Base-by-base conservation (phyloP, 1,140 invertebrate species). In the Diploscapter pachys region DNA sequence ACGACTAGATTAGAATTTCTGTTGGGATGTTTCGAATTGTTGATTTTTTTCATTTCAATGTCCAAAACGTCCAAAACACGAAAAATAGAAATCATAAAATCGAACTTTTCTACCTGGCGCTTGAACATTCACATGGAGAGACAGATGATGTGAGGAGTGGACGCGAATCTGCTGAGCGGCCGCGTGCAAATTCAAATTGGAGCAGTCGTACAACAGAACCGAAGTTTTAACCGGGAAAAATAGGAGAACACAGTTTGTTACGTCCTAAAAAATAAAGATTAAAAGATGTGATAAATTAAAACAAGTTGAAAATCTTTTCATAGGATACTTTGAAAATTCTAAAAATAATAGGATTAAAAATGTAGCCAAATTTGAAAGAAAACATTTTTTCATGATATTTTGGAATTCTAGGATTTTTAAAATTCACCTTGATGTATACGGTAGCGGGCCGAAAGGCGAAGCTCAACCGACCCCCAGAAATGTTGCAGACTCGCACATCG, bases 111-210 rank as follows among this genome's bases (percentile, higher is more conserved):
- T 31, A 31, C 31, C 31, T 31, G 31, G 31, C 0, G 31, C 31
- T 0, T 93, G 94, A 2, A 96, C 93, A 86, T 95, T 92, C 72
- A 96, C 88, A 87, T 95, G 96, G 85, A 98, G 91, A 68, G 91
- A 89, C 79, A 91, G 91, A 75, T 91, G 87, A 5, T 82, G 86
- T 0, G 93, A 93, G 75, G 90, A 90, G 86, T 98, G 95, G 79
- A 96, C 90, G 75, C 95, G 88, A 50, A 97, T 86, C 86, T 98
- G 95, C 85, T 98, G 95, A 85, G 95, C 96, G 8, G 93, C 92
- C n/a, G 95, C 89, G 11, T 89, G 1, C 79, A 86, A 75, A 70
- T 5, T 3, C 5, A 73, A 66, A 11, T 3, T 11, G 50, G 48
- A 2, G 51, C 11, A 55, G 50, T 93, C 91, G 79, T 94, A 91